These are phyloP conservation scores for Gonocerus acuteangulatus DNA, from an alignment of 2,888 invertebrate species.

Conservation along the genomic window DNA sequence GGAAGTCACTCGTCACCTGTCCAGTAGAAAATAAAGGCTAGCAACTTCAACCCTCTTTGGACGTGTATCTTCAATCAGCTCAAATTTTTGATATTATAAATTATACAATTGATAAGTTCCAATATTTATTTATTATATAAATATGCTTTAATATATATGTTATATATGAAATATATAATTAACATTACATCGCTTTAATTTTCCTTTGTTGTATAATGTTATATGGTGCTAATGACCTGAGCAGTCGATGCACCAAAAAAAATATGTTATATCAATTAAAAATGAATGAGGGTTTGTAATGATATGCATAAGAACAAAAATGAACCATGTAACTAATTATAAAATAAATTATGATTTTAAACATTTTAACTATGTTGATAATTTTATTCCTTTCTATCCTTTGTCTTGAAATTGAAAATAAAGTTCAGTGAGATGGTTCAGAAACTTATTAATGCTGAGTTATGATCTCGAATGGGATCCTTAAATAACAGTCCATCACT, in stretches of 20 bases:
- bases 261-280: background rate
- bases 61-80: background rate
- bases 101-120: constrained; percentile 14
- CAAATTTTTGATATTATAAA: constrained; percentile 20
- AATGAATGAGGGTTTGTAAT: background rate
- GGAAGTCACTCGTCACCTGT: constrained; percentile 62
- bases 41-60: background rate
- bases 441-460: too few species aligned
- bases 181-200: background rate
- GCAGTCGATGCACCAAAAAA: too few species aligned
- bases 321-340: background rate
- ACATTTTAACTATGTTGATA: background rate
- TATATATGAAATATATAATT: background rate
- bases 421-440: too few species aligned
- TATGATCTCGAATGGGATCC: too few species aligned
- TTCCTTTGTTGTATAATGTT: background rate
- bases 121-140: constrained; percentile 17
- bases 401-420: too few species aligned
- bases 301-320: background rate
- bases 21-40: constrained; percentile 74
- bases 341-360: background rate
- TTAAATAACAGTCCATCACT: too few species aligned
- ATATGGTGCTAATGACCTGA: too few species aligned
- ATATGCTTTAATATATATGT: background rate
- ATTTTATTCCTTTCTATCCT: too few species aligned